phyloP scores from a whole-genome alignment of 2,113 vertebrate genomes.

The Phrynosoma blainvillii region DNA sequence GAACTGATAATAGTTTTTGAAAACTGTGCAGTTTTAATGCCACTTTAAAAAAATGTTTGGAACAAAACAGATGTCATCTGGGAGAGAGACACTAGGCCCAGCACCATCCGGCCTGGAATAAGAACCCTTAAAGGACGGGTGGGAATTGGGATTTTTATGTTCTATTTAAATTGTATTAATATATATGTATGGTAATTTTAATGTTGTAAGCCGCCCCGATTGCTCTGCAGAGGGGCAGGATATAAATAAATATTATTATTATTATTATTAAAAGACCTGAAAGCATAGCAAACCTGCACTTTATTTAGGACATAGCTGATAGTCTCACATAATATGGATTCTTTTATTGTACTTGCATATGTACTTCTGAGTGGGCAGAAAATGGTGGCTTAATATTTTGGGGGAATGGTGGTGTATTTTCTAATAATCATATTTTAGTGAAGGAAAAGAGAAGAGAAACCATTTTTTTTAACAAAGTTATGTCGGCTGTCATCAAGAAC shows the following conservation, averaged over 20 bases:
- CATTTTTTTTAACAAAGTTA: not conserved
- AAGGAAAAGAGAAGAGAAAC: constrained; percentile 24
- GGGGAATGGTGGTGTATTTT: constrained; percentile 23
- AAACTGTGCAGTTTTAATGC: constrained; percentile 47
- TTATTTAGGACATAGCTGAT: not conserved
- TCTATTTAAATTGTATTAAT: too few relatives aligned
- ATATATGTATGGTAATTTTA: too few relatives aligned
- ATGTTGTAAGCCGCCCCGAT: too few relatives aligned
- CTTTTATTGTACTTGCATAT: not conserved
- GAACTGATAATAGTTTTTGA: constrained; percentile 6
- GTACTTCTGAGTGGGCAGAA: not conserved
- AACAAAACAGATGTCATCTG: too few relatives aligned
- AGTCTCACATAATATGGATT: not conserved
- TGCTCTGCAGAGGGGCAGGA: too few relatives aligned
- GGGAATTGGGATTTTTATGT: too few relatives aligned
- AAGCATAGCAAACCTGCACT: not conserved
- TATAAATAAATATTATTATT: too few relatives aligned
- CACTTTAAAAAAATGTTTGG: constrained; percentile 46
- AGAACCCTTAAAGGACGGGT: too few relatives aligned
- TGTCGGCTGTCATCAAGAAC: constrained; percentile 19
- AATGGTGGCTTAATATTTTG: constrained; percentile 1
- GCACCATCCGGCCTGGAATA: too few relatives aligned
- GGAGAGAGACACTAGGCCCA: too few relatives aligned
- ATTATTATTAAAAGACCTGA: too few relatives aligned
- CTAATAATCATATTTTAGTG: not conserved